These are phyloP conservation scores for Geotrupes spiniger DNA, from an alignment of 2,888 invertebrate species.

Conservation along the genomic window DNA sequence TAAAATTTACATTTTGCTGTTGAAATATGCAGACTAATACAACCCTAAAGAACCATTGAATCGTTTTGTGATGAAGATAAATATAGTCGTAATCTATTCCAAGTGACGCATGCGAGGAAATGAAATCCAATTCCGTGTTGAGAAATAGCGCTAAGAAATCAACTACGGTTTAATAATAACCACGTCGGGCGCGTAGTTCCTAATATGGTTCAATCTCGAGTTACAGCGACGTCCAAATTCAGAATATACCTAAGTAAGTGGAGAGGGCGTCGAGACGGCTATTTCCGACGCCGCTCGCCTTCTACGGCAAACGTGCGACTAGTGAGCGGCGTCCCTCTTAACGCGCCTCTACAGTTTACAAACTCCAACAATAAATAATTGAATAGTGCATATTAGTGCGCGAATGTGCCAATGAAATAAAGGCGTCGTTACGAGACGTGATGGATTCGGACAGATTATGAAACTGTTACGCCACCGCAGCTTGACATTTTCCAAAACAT, in stretches of 20 bases:
- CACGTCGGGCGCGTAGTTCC: slow-evolving; percentile 51
- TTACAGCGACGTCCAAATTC: slow-evolving; percentile 65
- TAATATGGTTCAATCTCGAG: slow-evolving; percentile 68
- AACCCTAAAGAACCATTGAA: too few relatives aligned
- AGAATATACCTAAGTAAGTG: slow-evolving; percentile 54
- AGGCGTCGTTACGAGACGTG: background rate
- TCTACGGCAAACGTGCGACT: slow-evolving; percentile 39
- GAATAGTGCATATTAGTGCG: background rate
- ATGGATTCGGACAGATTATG: too few relatives aligned
- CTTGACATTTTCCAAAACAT: too few relatives aligned
- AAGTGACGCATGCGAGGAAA: too few relatives aligned
- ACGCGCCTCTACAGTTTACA: slow-evolving; percentile 14
- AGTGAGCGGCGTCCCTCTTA: slow-evolving; percentile 17
- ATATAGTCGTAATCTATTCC: too few relatives aligned
- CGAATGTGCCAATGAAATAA: background rate
- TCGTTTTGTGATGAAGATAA: too few relatives aligned
- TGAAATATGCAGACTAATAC: too few relatives aligned
- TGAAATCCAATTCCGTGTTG: slow-evolving; percentile 18
- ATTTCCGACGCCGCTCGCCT: slow-evolving; percentile 45
- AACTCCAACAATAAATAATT: slow-evolving; percentile 8
- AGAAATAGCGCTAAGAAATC: slow-evolving; percentile 14
- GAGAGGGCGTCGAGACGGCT: slow-evolving; percentile 48
- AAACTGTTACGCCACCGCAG: too few relatives aligned
- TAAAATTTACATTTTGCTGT: too few relatives aligned
- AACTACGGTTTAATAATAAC: slow-evolving; percentile 49